Evolutionary conservation across 2,888 invertebrate species (phyloP), one percentile per base, ranked within the genome.

Genomic region (Lysandra coridon): DNA sequence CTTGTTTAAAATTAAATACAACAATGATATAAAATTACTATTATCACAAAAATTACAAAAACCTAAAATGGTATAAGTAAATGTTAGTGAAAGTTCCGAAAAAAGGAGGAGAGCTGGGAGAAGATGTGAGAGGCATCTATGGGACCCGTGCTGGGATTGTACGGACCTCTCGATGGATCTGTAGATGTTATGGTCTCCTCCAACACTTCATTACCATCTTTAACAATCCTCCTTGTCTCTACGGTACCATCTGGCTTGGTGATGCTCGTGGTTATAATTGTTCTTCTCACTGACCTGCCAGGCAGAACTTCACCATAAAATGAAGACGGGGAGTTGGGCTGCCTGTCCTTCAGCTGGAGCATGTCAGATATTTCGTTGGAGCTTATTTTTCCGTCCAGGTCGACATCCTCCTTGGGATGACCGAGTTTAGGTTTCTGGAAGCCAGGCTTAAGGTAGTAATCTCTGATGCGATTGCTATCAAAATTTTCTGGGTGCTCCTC

Each of bases 361-460:
- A 94, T 84, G 1, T 92, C 92, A 2, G 93, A 91, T 85, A 94
- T 91, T 82, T 94, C 92, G 40, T 91, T 87, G 1, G 93, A 91
- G 14, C 93, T 91, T 75, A 94, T 88, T 85, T 92, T 91, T 12
- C 94, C 94, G 83, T 94, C 94, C 82, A 94, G 87, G 84, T 93
- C 92, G 0, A 88, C 83, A 60, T 94, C 94, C 83, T 88, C 85
- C 81, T 88, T 89, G 0, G 82, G 85, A 12, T 88, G 83, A 37
- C 89, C 87, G 64, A 83, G 82, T 79, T 85, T 86, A 4, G 82
- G 83, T 76, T 85, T 87, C 76, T 90, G 90, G 82, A 89, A 92
- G 73, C 92, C 93, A 1, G 94, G 93, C 82, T 94, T 93, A n/a
- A 94, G 83, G 82, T 94, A 94, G 80, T 91, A 92, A 80, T 93